Conservation (phyloP, 2,113 vertebrate genomes). For the Bothrops jararaca region DNA sequence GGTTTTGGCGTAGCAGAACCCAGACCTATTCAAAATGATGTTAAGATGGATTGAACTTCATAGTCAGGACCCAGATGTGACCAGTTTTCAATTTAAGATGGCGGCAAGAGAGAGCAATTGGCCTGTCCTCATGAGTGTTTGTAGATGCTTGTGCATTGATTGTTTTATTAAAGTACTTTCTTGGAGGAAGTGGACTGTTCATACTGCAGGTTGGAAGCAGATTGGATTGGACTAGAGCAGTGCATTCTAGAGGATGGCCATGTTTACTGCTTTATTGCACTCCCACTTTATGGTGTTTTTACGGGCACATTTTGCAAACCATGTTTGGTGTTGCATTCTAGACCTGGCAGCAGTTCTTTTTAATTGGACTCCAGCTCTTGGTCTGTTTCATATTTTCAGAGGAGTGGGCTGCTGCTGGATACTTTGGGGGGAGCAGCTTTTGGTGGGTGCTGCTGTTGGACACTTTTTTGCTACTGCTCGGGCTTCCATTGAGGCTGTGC, state of each 20-base stretch:
- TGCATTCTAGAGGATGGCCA: background rate
- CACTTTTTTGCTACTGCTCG: background rate
- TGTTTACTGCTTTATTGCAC: background rate
- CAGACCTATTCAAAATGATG: background rate
- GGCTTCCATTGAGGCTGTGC: background rate
- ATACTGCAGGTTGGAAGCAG: background rate
- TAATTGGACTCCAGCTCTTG: background rate
- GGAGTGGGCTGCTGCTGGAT: background rate
- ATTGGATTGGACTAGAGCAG: background rate
- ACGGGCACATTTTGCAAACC: background rate
- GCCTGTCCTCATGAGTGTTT: background rate
- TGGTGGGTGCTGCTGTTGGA: background rate
- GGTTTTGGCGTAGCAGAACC: background rate
- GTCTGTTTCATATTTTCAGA: background rate
- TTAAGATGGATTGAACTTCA: background rate
- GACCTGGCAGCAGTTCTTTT: background rate
- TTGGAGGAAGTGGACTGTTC: background rate
- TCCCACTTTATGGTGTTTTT: background rate
- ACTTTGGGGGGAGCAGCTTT: background rate
- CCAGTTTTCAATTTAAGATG: background rate
- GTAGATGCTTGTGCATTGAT: background rate
- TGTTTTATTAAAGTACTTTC: background rate
- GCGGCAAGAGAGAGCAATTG: background rate
- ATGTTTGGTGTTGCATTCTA: background rate
- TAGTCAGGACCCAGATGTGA: background rate